Percentiles rank a stretch among this genome's conserved stretches.
Conservation (phyloP, 1,140 invertebrate species). For the Drosophila ercepeae region DNA sequence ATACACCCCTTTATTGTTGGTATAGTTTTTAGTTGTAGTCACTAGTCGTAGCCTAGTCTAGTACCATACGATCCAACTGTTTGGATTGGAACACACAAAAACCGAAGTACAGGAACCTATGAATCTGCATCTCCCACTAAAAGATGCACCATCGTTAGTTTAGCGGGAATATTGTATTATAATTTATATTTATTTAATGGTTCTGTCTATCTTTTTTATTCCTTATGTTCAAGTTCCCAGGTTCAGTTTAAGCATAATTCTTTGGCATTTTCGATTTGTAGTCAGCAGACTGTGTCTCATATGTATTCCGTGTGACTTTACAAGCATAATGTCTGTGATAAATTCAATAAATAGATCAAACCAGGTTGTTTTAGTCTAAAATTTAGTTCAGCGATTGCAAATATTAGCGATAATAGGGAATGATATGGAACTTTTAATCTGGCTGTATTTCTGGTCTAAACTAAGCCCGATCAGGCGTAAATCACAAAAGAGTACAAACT, state of each 20-base stretch:
- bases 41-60: conserved; percentile 46
- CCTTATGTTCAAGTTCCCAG: conserved; percentile 14
- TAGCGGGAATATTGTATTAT: conserved; percentile 49
- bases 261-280: conserved; percentile 38
- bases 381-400: conserved; percentile 15
- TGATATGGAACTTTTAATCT: conserved; percentile 55
- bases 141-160: conserved; percentile 29
- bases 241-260: conserved; percentile 29
- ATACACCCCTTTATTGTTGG: conserved; percentile 24
- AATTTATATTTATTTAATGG: conserved; percentile 47
- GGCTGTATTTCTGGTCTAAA: conserved; percentile 47
- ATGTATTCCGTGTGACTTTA: conserved; percentile 69
- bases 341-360: conserved; percentile 65
- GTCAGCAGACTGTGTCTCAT: conserved; percentile 66
- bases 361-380: conserved; percentile 22
- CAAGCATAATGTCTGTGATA: conserved; percentile 82
- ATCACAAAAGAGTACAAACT: conserved; percentile 57
- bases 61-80: conserved; percentile 40
- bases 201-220: conserved; percentile 15
- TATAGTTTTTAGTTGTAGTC: conserved; percentile 34
- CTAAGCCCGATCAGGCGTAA: conserved; percentile 60
- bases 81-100: conserved; percentile 25
- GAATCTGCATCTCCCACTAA: conserved; percentile 51
- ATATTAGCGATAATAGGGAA: conserved; percentile 14
- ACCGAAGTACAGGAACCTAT: conserved; percentile 69